Evolutionary conservation across 1,140 invertebrate species (phyloP).

Genomic region (Parasteatoda tepidariorum): DNA sequence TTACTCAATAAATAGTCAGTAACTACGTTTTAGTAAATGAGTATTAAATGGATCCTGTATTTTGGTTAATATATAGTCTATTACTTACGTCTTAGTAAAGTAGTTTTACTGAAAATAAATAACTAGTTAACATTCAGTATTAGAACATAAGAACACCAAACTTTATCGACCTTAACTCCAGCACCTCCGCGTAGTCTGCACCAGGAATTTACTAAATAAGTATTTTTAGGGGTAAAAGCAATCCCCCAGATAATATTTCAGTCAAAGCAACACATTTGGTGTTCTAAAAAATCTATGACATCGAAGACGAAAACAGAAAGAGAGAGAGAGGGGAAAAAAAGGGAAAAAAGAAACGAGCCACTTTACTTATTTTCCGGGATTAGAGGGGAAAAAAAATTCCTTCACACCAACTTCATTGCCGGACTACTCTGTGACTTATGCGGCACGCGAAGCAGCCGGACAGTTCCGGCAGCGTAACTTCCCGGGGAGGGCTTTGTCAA

Average conservation of each 20-base stretch:
- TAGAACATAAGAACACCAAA: too few relatives aligned
- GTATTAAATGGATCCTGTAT: too few relatives aligned
- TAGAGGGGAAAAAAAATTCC: constrained; percentile 10
- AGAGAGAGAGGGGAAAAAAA: background rate
- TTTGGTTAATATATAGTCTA: too few relatives aligned
- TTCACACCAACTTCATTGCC: constrained; percentile 18
- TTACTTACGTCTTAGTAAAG: too few relatives aligned
- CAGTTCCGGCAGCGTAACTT: constrained; percentile 52
- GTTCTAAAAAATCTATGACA: background rate
- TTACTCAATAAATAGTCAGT: too few relatives aligned
- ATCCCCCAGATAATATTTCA: background rate
- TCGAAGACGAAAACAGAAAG: background rate
- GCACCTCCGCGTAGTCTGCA: too few relatives aligned
- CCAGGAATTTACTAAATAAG: background rate
- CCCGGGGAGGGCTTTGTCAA: constrained; percentile 52
- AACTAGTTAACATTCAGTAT: too few relatives aligned
- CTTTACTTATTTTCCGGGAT: background rate
- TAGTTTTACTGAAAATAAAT: too few relatives aligned
- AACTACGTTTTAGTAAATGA: too few relatives aligned
- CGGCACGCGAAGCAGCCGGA: constrained; percentile 44
- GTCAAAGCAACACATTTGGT: background rate
- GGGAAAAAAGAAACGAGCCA: background rate
- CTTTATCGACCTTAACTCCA: too few relatives aligned
- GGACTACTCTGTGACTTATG: constrained; percentile 44
- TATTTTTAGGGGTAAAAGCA: background rate